phyloP scores from a whole-genome alignment of 1,140 invertebrate species.

The Brachionus sp. region DNA sequence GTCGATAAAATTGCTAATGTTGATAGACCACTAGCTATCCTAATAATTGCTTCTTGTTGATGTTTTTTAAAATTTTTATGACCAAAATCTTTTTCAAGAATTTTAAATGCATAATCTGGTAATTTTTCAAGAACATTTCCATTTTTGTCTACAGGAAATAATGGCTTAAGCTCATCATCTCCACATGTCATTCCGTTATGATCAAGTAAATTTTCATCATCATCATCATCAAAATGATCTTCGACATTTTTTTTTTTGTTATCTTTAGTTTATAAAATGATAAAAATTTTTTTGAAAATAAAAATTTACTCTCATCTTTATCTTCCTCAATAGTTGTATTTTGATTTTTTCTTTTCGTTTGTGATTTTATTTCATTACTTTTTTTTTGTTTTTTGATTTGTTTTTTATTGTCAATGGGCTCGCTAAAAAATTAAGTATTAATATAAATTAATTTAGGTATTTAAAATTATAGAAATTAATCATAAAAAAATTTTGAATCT shows the following conservation, averaged over 20 bases:
- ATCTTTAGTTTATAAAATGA: background rate
- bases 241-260: background rate
- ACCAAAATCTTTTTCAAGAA: constrained; percentile 37
- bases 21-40: constrained; percentile 18
- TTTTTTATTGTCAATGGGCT: background rate
- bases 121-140: background rate
- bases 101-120: constrained; percentile 12
- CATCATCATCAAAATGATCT: background rate
- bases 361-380: background rate
- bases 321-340: background rate
- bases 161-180: background rate
- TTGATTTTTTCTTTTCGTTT: background rate
- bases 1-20: constrained; percentile 5
- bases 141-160: background rate
- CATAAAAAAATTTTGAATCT: no score
- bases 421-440: background rate
- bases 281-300: background rate
- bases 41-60: constrained; percentile 20
- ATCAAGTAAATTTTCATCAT: background rate
- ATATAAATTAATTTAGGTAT: background rate
- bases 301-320: background rate
- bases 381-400: background rate
- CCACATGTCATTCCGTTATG: background rate
- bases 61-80: constrained; percentile 30
- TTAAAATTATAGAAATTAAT: background rate